A percentile compares a stretch with the other conserved stretches of the same genome.
Conservation (phyloP, 2,113 vertebrate species). For the Cygnus buccinator region DNA sequence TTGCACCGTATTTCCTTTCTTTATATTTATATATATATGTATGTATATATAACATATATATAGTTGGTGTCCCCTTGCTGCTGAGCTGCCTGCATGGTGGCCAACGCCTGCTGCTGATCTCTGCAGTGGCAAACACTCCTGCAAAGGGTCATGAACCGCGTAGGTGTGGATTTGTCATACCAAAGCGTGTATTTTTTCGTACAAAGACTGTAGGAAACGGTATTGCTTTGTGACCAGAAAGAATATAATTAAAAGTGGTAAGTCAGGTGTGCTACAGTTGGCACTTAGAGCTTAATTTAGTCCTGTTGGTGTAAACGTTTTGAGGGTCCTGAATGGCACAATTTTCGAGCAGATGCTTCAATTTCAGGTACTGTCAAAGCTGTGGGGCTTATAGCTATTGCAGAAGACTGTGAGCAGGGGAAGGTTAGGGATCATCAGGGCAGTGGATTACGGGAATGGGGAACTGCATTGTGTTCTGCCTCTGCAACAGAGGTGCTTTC, state of each 20-base stretch:
- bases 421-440: rapidly evolving
- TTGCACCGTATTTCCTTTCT: neutral
- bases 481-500: neutral
- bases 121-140: rapidly evolving
- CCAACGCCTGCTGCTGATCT: neutral
- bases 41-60: too few relatives aligned
- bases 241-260: neutral
- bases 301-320: neutral
- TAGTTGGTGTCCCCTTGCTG: neutral
- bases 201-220: neutral
- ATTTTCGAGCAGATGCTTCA: neutral
- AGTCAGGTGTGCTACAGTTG: neutral
- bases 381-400: neutral
- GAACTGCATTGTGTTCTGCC: neutral
- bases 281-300: neutral
- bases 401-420: neutral
- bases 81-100: neutral
- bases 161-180: neutral
- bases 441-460: neutral
- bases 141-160: neutral
- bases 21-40: neutral
- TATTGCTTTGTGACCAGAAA: neutral
- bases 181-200: neutral
- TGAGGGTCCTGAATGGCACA: neutral
- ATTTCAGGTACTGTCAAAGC: neutral